phyloP scores from a whole-genome alignment of 2,888 invertebrate genomes.

The Gari tellinella region DNA sequence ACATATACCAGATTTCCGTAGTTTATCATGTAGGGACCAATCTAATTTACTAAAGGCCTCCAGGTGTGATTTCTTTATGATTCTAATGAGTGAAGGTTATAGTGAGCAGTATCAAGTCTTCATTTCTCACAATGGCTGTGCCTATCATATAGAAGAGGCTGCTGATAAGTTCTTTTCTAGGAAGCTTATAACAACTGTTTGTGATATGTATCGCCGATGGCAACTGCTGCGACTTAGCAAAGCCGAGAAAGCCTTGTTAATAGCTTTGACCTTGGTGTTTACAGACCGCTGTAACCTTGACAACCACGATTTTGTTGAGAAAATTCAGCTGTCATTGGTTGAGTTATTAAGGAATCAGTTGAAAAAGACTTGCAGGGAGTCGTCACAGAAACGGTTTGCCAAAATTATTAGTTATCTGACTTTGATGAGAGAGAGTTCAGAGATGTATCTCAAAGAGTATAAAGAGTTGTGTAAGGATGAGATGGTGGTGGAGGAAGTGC shows the following conservation, averaged over 20 bases:
- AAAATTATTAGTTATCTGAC: constrained; percentile 46
- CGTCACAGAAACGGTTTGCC: constrained; percentile 29
- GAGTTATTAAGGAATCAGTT: constrained; percentile 38
- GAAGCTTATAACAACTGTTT: constrained; percentile 33
- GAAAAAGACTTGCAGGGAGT: constrained; percentile 16
- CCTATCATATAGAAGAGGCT: constrained; percentile 49
- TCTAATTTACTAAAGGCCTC: constrained; percentile 50
- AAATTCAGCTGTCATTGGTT: constrained; percentile 33
- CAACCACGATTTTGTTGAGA: constrained; percentile 39
- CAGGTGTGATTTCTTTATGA: constrained; percentile 54
- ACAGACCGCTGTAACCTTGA: constrained; percentile 49
- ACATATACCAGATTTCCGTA: constrained; percentile 49
- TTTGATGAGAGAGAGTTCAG: constrained; percentile 37
- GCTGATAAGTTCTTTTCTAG: constrained; percentile 57
- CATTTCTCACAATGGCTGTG: constrained; percentile 43
- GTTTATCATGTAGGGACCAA: constrained; percentile 46
- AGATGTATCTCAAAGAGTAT: constrained; percentile 46
- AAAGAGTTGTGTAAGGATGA: constrained; percentile 51
- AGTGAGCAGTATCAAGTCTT: constrained; percentile 29
- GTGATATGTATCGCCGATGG: constrained; percentile 40
- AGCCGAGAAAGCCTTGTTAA: constrained; percentile 46
- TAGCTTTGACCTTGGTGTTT: constrained; percentile 43
- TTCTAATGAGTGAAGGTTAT: constrained; percentile 48
- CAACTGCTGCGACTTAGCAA: constrained; percentile 34
- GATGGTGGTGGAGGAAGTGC: constrained; percentile 48